Base-by-base conservation (phyloP, 2,888 invertebrate species). In the Xanthia togata region DNA sequence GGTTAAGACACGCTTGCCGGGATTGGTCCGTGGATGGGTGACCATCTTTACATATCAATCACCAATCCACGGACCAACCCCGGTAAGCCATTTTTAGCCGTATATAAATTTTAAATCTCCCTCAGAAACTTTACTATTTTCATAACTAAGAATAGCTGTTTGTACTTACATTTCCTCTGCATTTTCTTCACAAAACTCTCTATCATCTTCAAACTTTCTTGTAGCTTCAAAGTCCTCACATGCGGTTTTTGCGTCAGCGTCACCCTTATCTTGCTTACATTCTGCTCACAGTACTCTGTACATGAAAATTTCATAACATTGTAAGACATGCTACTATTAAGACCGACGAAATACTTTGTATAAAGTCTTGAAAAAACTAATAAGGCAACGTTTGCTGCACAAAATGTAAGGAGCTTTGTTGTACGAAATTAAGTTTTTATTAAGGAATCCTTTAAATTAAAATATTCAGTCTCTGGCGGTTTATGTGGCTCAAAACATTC, bases 351-450 rank as follows among this genome's bases (percentile, higher is more conserved):
- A 87, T 82, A 79, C 88, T 88, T 82, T 81, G 76, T 84, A 73
- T 64, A 76, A 76, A 81, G 77, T 82, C 88, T 88, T 76, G 73
- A 75, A 88, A 87, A 87, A 88, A 87, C 81, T 80, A 83, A 87
- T 87, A 85, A 83, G 74, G 71, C 60, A 72, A 69, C 78, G 76
- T 77, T 76, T 53, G 81, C 71, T 82, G 76, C 79, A 82, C 70
- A 78, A 63, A 81, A 86, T 73, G 67, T 81, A 65, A 59, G 62
- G 38, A 78, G 76, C 76, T 88, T 79, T 82, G 76, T 80, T 71
- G 35, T 72, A 60, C 44, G 50, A 78, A 81, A 78, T 85, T 85
- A 81, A 83, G 70, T 78, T 87, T 82, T 63, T 79, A 70, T 73
- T 78, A 70, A 50, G 68, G 65, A 73, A 74, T 74, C 76, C 64